These are phyloP conservation scores for Minunthozetes semirufus DNA, from an alignment of 2,888 invertebrate species.

Conservation along the genomic window DNA sequence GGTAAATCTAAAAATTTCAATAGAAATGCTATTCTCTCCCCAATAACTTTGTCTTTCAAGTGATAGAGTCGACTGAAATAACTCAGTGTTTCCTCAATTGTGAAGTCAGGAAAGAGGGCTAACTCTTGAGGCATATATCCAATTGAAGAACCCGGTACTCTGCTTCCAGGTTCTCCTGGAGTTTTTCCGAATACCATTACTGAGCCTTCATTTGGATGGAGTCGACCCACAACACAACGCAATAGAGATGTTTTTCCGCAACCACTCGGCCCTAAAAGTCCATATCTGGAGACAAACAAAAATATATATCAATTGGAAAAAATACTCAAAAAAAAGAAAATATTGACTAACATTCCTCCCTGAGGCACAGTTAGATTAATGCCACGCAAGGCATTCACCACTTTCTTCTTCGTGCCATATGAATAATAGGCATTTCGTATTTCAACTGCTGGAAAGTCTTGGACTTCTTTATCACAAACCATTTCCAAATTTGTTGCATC, in stretches of 20 bases:
- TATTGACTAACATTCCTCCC: conserved; percentile 89
- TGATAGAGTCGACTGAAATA: conserved; percentile 50
- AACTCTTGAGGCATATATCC: conserved; percentile 76
- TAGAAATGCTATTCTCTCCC: conserved; percentile 47
- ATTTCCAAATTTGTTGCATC: background rate
- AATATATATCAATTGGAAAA: background rate
- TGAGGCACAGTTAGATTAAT: conserved; percentile 88
- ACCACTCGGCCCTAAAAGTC: conserved; percentile 85
- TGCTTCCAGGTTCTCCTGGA: conserved; percentile 79
- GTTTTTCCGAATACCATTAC: conserved; percentile 82
- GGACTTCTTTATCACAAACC: background rate
- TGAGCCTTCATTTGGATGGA: conserved; percentile 75
- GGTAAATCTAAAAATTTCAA: conserved; percentile 50
- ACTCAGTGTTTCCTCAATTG: conserved; percentile 49
- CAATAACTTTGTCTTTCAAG: conserved; percentile 43
- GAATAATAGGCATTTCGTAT: conserved; percentile 80
- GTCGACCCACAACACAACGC: conserved; percentile 81
- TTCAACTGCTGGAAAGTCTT: conserved; percentile 61
- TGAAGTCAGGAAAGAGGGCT: conserved; percentile 45
- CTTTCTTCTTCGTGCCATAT: conserved; percentile 77
- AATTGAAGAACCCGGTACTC: conserved; percentile 86
- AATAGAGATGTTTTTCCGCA: conserved; percentile 93
- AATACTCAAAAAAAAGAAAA: background rate
- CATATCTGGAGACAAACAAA: conserved; percentile 62
- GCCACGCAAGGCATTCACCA: conserved; percentile 76